phyloP scores from a whole-genome alignment of 2,888 invertebrate genomes.

The Cantharis rustica region DNA sequence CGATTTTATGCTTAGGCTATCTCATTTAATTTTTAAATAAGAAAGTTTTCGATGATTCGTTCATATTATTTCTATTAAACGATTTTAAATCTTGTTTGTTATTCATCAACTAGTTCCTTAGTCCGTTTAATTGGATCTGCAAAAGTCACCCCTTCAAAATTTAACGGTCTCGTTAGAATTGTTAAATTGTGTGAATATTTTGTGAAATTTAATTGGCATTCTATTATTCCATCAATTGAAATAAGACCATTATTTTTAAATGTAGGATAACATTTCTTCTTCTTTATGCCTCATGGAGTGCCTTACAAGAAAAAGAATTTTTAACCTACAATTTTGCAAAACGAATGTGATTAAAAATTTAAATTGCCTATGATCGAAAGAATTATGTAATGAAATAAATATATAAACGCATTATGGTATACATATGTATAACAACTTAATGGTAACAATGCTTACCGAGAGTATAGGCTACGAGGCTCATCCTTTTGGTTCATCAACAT shows the following conservation, averaged over 20 bases:
- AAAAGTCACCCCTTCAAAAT: neutral
- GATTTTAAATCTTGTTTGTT: neutral
- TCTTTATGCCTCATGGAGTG: neutral
- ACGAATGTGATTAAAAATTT: neutral
- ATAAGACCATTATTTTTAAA: neutral
- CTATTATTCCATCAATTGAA: neutral
- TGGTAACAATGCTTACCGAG: constrained; percentile 43
- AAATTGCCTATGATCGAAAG: neutral
- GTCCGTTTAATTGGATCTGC: neutral
- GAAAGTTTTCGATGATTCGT: neutral
- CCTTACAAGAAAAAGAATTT: neutral
- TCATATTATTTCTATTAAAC: neutral
- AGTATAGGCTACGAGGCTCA: constrained; percentile 40
- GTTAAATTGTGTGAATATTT: neutral
- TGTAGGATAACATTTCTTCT: neutral
- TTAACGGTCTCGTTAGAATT: neutral
- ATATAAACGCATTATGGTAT: neutral
- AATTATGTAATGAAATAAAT: neutral
- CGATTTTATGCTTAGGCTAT: neutral
- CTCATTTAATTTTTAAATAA: neutral
- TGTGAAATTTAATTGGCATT: neutral
- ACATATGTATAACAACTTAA: neutral
- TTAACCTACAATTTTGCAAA: neutral
- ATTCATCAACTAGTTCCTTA: neutral
- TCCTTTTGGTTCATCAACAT: constrained; percentile 53